Conservation (phyloP, 1,140 invertebrate genomes). For the Pantala flavescens region DNA sequence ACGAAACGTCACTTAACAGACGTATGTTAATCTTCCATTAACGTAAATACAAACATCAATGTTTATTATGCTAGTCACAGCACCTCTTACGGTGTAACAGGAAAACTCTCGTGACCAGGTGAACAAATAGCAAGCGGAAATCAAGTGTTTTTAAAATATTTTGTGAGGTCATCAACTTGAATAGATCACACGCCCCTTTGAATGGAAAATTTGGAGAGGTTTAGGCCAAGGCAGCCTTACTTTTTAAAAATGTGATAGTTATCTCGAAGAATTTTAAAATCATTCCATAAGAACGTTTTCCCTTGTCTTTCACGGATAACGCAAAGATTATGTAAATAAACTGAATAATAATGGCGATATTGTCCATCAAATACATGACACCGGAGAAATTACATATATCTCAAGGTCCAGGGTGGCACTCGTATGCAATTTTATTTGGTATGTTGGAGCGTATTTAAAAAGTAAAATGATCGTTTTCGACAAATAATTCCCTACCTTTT, state of each 20-base stretch:
- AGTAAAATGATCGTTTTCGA: neutral
- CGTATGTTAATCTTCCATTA: neutral
- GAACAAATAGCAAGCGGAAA: neutral
- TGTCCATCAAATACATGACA: constrained; percentile 5
- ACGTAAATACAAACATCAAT: neutral
- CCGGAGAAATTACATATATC: neutral
- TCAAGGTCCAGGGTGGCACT: neutral
- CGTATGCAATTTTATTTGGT: neutral
- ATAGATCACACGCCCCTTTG: constrained; percentile 4
- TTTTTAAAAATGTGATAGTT: neutral
- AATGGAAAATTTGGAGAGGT: neutral
- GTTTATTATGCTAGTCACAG: neutral
- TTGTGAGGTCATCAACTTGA: neutral
- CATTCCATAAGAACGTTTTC: neutral
- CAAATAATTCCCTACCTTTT: neutral
- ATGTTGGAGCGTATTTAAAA: neutral
- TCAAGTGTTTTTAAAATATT: constrained; percentile 5
- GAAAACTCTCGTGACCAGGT: neutral
- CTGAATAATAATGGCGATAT: neutral
- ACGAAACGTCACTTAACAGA: too few relatives aligned
- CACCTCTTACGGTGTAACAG: neutral
- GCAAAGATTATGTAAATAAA: neutral
- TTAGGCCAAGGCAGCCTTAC: neutral
- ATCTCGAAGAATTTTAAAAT: neutral
- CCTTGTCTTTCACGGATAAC: neutral